These are phyloP conservation scores for Ciconia boyciana DNA, from an alignment of 2,113 vertebrate genomes.

Conservation along the genomic window DNA sequence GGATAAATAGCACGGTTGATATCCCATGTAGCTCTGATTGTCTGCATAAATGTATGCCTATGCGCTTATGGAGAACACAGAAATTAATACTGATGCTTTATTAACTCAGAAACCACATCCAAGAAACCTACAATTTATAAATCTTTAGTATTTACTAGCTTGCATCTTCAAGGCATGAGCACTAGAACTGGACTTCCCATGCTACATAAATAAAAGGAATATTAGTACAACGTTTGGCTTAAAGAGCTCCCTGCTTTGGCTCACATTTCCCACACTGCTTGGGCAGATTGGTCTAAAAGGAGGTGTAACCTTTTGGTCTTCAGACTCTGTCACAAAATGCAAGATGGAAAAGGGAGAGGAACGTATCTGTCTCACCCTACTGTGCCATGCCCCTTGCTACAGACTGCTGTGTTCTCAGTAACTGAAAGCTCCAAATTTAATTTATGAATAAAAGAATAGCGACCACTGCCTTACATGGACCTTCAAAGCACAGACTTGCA, in stretches of 20 bases:
- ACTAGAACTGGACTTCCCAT: background rate
- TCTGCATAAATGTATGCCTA: background rate
- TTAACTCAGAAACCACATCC: background rate
- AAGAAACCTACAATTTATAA: background rate
- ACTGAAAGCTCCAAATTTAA: background rate
- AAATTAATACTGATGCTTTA: constrained; percentile 4
- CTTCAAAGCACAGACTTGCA: background rate
- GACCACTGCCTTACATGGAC: background rate
- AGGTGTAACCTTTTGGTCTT: background rate
- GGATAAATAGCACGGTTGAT: background rate
- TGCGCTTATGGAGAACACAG: background rate
- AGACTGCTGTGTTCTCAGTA: background rate
- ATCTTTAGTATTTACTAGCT: background rate
- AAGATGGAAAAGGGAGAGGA: background rate
- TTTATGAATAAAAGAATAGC: background rate
- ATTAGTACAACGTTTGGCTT: background rate
- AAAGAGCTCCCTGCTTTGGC: background rate
- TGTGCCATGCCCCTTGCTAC: background rate
- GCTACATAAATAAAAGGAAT: background rate
- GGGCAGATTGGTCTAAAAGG: background rate
- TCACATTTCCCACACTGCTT: background rate
- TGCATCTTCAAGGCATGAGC: background rate
- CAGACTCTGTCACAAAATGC: background rate
- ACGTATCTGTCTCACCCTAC: background rate
- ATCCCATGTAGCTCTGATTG: background rate